Evolutionary conservation across 2,888 invertebrate genomes (phyloP).

Genomic region (Drosophila fungiperda): DNA sequence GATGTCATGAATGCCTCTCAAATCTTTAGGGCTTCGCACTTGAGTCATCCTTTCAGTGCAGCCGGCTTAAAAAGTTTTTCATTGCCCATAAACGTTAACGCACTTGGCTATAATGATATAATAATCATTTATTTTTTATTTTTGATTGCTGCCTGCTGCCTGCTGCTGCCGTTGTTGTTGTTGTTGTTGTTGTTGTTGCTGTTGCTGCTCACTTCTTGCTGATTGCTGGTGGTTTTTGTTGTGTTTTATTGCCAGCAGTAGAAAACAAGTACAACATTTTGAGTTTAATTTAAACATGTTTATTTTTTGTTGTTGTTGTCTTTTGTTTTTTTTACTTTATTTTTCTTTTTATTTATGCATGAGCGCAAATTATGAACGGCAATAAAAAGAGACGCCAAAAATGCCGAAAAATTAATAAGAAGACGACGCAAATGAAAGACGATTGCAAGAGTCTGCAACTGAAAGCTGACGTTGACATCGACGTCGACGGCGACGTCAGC

Average conservation of each 20-base stretch:
- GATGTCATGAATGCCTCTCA: not conserved
- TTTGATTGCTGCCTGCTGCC: slow-evolving; percentile 12
- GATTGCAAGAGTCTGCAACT: slow-evolving; percentile 9
- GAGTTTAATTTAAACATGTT: slow-evolving; percentile 64
- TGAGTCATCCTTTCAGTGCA: slow-evolving; percentile 34
- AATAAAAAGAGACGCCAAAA: slow-evolving; percentile 42
- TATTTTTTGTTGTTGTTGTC: slow-evolving; percentile 8
- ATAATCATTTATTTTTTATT: slow-evolving; percentile 52
- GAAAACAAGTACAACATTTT: slow-evolving; percentile 56
- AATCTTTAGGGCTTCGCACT: slow-evolving; percentile 16
- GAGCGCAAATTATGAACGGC: slow-evolving; percentile 65
- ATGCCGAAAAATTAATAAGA: slow-evolving; percentile 47
- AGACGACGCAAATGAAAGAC: slow-evolving; percentile 32
- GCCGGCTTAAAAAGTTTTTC: slow-evolving; percentile 51
- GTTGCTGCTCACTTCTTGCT: too few species aligned
- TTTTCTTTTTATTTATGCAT: slow-evolving; percentile 49
- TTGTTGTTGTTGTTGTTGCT: not conserved
- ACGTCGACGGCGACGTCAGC: not conserved
- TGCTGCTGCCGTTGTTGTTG: not conserved
- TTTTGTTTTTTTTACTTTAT: not conserved
- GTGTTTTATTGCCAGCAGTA: slow-evolving; percentile 51
- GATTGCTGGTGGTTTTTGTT: slow-evolving; percentile 5
- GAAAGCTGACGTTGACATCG: slow-evolving; percentile 54
- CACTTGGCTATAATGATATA: slow-evolving; percentile 71
- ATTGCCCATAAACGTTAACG: slow-evolving; percentile 75